Percentiles rank a stretch among this genome's conserved stretches.
phyloP scores from a whole-genome alignment of 2,888 invertebrate genomes.

The Leptodirus hochenwartii region DNA sequence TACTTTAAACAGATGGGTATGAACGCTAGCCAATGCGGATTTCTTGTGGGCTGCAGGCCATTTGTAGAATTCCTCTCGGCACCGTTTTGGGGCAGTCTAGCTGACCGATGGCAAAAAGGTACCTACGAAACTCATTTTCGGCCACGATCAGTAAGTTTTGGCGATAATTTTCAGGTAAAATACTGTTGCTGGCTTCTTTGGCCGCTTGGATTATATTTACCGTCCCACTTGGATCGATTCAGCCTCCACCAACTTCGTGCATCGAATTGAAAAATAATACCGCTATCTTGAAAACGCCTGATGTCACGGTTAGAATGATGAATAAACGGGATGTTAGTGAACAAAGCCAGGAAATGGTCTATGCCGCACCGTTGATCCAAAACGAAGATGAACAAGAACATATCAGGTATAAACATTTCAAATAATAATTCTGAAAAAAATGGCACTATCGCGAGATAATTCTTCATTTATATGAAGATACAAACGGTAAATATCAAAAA shows the following conservation, averaged over 20 bases:
- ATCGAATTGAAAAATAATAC: constrained; percentile 46
- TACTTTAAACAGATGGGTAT: constrained; percentile 99
- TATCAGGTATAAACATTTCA: constrained; percentile 4
- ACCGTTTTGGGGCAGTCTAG: constrained; percentile 94
- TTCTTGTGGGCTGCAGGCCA: constrained; percentile 88
- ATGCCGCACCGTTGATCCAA: constrained; percentile 2
- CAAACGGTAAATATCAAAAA: too few species aligned
- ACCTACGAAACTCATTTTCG: too few species aligned
- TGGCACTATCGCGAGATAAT: too few species aligned
- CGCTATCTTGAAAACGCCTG: constrained; percentile 42
- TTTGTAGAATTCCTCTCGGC: constrained; percentile 95
- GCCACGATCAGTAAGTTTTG: too few species aligned
- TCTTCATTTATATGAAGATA: too few species aligned
- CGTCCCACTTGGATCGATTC: constrained; percentile 85
- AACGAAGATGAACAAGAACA: constrained; percentile 4
- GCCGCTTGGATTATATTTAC: constrained; percentile 96
- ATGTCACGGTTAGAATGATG: constrained; percentile 25
- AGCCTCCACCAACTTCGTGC: constrained; percentile 85
- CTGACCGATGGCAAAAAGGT: constrained; percentile 72
- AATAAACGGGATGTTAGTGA: constrained; percentile 31
- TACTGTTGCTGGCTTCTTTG: constrained; percentile 73
- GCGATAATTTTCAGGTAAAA: too few species aligned
- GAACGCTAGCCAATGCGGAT: constrained; percentile 90
- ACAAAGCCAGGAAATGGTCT: too few species aligned
- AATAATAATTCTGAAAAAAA: too few species aligned